phyloP scores from a whole-genome alignment of 2,797 vertebrate genomes.

The Sciurus vulgaris region DNA sequence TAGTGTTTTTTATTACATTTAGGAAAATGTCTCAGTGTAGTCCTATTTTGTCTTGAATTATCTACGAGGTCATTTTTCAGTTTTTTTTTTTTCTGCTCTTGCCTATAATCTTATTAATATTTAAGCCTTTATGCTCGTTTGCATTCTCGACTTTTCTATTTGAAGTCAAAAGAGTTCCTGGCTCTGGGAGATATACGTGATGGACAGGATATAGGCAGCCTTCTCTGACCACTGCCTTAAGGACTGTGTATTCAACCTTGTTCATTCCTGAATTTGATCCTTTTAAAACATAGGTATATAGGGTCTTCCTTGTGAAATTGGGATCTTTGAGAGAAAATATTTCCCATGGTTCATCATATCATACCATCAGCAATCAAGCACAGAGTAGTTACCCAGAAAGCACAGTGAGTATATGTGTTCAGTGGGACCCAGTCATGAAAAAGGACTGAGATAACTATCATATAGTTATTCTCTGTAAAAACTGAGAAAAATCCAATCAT shows the following conservation, averaged over 20 bases:
- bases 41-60: not conserved
- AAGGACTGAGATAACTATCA: not conserved
- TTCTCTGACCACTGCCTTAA: not conserved
- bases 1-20: not conserved
- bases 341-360: not conserved
- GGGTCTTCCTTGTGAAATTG: not conserved
- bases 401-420: not conserved
- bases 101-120: not conserved
- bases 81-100: not conserved
- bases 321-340: not conserved
- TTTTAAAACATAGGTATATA: not conserved
- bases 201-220: not conserved
- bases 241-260: not conserved
- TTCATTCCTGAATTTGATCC: not conserved
- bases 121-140: not conserved
- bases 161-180: not conserved
- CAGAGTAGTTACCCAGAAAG: not conserved
- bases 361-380: not conserved
- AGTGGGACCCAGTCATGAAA: not conserved
- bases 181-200: not conserved
- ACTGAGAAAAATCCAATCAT: not conserved
- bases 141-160: not conserved
- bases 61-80: not conserved
- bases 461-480: not conserved
- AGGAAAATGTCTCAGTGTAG: not conserved